Conservation (phyloP, 2,797 vertebrate species). For the Sebastes dallii region DNA sequence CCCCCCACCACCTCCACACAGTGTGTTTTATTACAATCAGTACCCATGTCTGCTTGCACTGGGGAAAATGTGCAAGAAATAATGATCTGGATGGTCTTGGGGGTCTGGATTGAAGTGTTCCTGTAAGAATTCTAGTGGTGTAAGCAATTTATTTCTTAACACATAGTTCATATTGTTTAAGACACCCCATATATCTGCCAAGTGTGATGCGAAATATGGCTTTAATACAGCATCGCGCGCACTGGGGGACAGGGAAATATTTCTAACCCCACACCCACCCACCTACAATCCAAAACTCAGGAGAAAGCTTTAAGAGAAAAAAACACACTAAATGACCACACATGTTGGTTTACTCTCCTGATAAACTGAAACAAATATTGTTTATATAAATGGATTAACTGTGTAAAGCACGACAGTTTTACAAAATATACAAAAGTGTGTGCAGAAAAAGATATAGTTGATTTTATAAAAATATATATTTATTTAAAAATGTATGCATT, state of each 20-base stretch:
- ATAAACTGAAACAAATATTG: neutral
- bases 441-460: neutral
- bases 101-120: constrained; percentile 85
- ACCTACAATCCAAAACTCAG: constrained; percentile 52
- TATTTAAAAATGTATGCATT: neutral
- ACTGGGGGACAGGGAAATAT: constrained; percentile 80
- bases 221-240: constrained; percentile 85
- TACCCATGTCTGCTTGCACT: constrained; percentile 80
- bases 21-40: constrained; percentile 85
- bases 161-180: constrained; percentile 90
- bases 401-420: neutral
- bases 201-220: constrained; percentile 83
- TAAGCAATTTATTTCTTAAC: constrained; percentile 90
- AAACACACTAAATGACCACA: constrained; percentile 41
- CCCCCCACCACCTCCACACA: constrained; percentile 19
- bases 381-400: neutral
- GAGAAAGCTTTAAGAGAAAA: constrained; percentile 47
- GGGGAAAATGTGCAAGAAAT: constrained; percentile 83
- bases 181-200: constrained; percentile 85
- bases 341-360: constrained; percentile 14
- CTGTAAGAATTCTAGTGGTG: constrained; percentile 85
- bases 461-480: neutral
- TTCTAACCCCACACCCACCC: constrained; percentile 57
- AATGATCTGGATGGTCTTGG: constrained; percentile 81
- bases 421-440: neutral